phyloP scores from a whole-genome alignment of 2,797 vertebrate genomes.

The Ataeniobius toweri region DNA sequence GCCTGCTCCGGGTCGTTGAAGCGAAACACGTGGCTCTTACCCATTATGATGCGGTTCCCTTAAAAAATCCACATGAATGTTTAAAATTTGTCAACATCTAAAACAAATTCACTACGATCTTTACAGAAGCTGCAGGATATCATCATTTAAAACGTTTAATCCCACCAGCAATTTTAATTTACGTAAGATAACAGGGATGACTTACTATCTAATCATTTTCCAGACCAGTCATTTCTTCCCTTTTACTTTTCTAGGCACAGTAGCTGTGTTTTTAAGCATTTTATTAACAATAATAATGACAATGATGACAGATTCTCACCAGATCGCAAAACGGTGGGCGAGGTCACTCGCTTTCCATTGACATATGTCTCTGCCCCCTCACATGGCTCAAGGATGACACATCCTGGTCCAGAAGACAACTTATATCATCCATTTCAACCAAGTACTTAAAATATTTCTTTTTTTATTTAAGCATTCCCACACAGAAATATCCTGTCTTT shows the following conservation, averaged over 20 bases:
- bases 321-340: slow-evolving; percentile 89
- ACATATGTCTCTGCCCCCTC: slow-evolving; percentile 93
- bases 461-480: background rate
- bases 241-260: background rate
- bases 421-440: background rate
- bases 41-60: slow-evolving; percentile 99
- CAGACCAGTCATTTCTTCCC: background rate
- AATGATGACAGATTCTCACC: slow-evolving; percentile 72
- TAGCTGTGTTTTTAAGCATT: background rate
- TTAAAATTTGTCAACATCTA: rapidly evolving
- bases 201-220: background rate
- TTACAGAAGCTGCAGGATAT: background rate
- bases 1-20: slow-evolving; percentile 98
- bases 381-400: slow-evolving; percentile 92
- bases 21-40: slow-evolving; percentile 97
- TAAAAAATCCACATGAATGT: background rate
- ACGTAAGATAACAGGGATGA: background rate
- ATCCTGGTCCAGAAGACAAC: slow-evolving; percentile 70
- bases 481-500: slow-evolving; percentile 9
- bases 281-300: background rate
- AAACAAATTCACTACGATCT: background rate
- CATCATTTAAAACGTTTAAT: background rate
- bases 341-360: slow-evolving; percentile 93
- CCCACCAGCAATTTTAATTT: background rate
- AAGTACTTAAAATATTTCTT: background rate